phyloP scores from a whole-genome alignment of 2,888 invertebrate species.

The Eumerus sabulonum region DNA sequence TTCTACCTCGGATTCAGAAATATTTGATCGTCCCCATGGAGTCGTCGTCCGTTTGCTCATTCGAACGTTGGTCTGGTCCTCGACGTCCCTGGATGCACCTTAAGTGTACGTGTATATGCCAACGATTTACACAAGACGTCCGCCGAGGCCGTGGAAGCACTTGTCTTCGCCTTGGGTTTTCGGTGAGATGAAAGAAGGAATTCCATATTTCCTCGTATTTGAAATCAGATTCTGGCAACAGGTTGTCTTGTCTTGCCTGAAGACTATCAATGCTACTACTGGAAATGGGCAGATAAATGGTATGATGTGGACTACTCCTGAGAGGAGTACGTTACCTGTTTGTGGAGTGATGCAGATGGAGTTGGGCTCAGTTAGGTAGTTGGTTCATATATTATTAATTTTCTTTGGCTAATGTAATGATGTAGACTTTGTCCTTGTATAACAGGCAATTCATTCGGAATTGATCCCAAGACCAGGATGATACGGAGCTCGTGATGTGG shows the following conservation, averaged over 20 bases:
- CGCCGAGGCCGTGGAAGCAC: slow-evolving; percentile 12
- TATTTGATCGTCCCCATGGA: slow-evolving; percentile 42
- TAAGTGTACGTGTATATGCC: slow-evolving; percentile 39
- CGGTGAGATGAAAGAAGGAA: slow-evolving; percentile 20
- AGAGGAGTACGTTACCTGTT: too few species aligned
- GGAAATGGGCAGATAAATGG: background rate
- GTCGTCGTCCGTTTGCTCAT: background rate
- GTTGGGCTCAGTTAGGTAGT: background rate
- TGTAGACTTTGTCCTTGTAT: slow-evolving; percentile 3
- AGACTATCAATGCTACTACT: too few species aligned
- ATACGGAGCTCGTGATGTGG: too few species aligned
- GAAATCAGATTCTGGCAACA: slow-evolving; percentile 24
- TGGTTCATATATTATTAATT: slow-evolving; percentile 39
- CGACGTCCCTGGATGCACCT: slow-evolving; percentile 33
- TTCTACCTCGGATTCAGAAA: slow-evolving; percentile 53
- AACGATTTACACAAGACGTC: slow-evolving; percentile 44
- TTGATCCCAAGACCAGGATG: background rate
- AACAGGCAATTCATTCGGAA: slow-evolving; percentile 26
- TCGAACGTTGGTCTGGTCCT: too few species aligned
- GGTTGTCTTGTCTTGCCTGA: slow-evolving; percentile 4
- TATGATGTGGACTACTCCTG: background rate
- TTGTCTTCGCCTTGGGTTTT: slow-evolving; percentile 10
- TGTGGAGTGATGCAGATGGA: background rate
- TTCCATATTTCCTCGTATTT: slow-evolving; percentile 36
- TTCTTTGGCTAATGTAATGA: slow-evolving; percentile 16